Evolutionary conservation across 2,113 vertebrate genomes (phyloP), one percentile per base, ranked within the genome.

Genomic region (Hypanus sabinus): DNA sequence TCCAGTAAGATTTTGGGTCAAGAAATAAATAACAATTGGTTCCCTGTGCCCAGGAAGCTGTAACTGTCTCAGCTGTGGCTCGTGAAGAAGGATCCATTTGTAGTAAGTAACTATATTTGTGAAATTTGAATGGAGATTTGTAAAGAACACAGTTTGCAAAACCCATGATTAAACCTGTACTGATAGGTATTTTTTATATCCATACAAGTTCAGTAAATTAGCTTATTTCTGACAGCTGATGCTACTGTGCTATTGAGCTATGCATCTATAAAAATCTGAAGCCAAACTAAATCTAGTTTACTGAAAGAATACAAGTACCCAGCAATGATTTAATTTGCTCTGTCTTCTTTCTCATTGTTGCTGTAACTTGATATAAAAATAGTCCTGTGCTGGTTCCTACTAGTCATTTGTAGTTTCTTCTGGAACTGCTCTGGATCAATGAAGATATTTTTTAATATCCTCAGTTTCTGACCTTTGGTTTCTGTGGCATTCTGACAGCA

Each of bases 401-500:
- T 90, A n/a, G 88, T 91, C 62, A 38, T 70, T 27, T 68, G 9
- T 70, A 91, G 68, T 91, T 33, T 16, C 88, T 70, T 18, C 62
- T 90, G 60, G 33, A 65, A 4, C 57, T 33, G 60, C 1, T 36
- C n/a, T 90, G 87, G 62, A 65, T 90, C 60, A 68, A 65, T 33
- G 16, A n/a, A n/a, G 60, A 91, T 91, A n/a, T 91, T 90, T 70
- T 33, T n/a, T 68, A 30, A 0, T 93, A 38, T 93, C 36, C 60
- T 30, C 9, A 16, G 38, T 75, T 93, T 22, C 70, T 93, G 68
- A 27, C 27, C 91, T 73, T 55, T 30, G 38, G 70, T 93, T 73
- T 30, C 91, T 24, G 88, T 92, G 68, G 68, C 91, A 93, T 38
- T 36, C 24, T 46, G 91, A 73, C 68, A 93, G 91, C 46, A 11